These are phyloP conservation scores for Drosophila bunnanda DNA, from an alignment of 2,888 invertebrate genomes.

Conservation along the genomic window DNA sequence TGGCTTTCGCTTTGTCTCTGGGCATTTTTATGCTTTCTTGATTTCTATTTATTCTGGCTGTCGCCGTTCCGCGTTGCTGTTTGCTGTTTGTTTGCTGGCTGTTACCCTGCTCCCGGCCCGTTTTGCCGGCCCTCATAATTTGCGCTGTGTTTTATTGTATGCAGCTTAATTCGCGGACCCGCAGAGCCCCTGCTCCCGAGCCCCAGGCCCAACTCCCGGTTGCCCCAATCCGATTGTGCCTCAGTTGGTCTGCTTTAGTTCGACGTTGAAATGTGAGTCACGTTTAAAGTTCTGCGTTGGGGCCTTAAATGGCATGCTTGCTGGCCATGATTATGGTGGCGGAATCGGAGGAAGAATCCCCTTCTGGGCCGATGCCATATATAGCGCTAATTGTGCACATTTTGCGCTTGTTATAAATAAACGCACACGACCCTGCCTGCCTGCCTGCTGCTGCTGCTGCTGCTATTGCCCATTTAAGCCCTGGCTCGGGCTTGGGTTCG, in stretches of 20 bases:
- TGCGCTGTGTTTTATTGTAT: constrained; percentile 73
- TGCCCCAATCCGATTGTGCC: constrained; percentile 15
- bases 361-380: constrained; percentile 57
- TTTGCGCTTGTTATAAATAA: constrained; percentile 76
- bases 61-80: constrained; percentile 15
- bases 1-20: constrained; percentile 40
- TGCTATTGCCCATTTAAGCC: constrained; percentile 8
- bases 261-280: constrained; percentile 71
- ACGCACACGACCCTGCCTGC: constrained; percentile 53
- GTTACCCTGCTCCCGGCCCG: constrained; percentile 13
- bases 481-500: background rate
- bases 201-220: constrained; percentile 13
- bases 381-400: constrained; percentile 76
- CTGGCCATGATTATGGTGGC: constrained; percentile 38
- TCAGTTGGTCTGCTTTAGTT: constrained; percentile 20
- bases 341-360: constrained; percentile 4
- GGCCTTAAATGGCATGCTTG: constrained; percentile 65
- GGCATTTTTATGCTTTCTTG: constrained; percentile 61
- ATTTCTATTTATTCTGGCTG: constrained; percentile 50
- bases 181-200: constrained; percentile 12
- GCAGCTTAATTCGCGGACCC: constrained; percentile 64
- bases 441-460: constrained; percentile 31
- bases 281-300: constrained; percentile 72
- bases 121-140: constrained; percentile 69
- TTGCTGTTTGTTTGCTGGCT: constrained; percentile 32